Evolutionary conservation across 2,888 invertebrate genomes (phyloP), one percentile per base, ranked within the genome.

Genomic region (Oligia strigilis): DNA sequence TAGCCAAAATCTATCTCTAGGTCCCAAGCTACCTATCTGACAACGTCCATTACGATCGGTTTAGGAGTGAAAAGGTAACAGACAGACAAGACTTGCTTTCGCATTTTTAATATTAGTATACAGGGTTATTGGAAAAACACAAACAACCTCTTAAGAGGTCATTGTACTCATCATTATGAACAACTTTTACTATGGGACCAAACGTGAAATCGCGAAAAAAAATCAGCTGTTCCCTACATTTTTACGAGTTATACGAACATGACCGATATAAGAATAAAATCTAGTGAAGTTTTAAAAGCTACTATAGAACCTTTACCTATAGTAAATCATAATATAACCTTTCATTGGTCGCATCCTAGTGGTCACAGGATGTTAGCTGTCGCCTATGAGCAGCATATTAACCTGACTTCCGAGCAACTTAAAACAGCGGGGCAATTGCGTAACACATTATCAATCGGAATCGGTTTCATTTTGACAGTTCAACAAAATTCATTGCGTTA

Each of bases 331-430:
- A 55, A 40, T 23, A 55, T 2, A 17, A 11, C 36, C n/a, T 60
- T n/a, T 46, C 43, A 62, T 40, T 76, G 23, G 23, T 14, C 29
- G 55, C 67, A 69, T 86, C 73, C 73, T 75, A 67, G 43, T 46
- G 52, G 17, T 17, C n/a, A 83, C 88, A 89, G 86, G 89, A 88
- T 78, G 84, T 72, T 17, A 36, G 75, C 72, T 78, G 82, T 85
- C 81, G 78, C 52, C n/a, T 75, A 89, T 72, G 81, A 73, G 55
- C 78, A 72, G 82, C 84, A 83, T 87, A 86, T 72, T 79, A 83
- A 84, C 87, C 87, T 23, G 36, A 64, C 75, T 36, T 67, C 78
- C 66, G 52, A n/a, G n/a, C 66, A 23, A 29, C 46, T 1, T 29
- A 29, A 1, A 29, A 29, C 29, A 29, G 29, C 29, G 29, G 29